Base-by-base conservation (phyloP, 2,113 vertebrate species). In the Hoplias malabaricus region DNA sequence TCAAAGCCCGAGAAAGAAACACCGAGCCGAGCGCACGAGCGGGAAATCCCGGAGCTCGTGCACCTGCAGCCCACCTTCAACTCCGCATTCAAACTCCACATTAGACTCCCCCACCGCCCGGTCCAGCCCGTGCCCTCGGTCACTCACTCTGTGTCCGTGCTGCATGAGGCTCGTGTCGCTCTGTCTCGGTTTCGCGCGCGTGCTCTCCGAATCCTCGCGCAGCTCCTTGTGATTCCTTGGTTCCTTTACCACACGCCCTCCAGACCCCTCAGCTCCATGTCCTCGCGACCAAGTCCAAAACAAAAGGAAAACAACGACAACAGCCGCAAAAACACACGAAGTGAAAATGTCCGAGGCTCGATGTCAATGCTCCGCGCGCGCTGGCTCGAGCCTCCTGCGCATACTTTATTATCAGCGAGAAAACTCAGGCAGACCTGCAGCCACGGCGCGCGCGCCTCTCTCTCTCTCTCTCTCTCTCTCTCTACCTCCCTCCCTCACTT, bases 141-240 rank as follows among this genome's bases (percentile, higher is more conserved):
- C n/a, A 53, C 48, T 53, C 48, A 53, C 48, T 53, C n/a, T 53
- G 48, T 53, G 48, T 53, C 48, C n/a, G 48, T 10, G 48, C 48
- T 53, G 48, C 48, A 53, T 53, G 48, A 53, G 48, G 48, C 48
- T 53, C 48, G 48, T 21, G 1, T 19, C 69, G 4, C 33, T 53
- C 54, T 23, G 50, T 46, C 65, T 62, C 14, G 21, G 43, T 36
- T 19, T 34, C 57, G 33, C 56, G 38, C 61, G 40, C 16, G 72
- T n/a, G n/a, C n/a, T n/a, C 12, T 54, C 53, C 33, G 43, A 46
- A 46, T 50, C 19, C 48, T 50, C 48, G 4, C n/a, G n/a, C 48
- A 23, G 48, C 21, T 59, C 29, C 56, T 54, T 56, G 4, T 57
- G 70, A 59, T 67, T 68, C 42, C 76, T 61, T 14, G 68, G 42